Evolutionary conservation across 1,140 invertebrate species (phyloP).

Genomic region (Dendroctonus ponderosae): DNA sequence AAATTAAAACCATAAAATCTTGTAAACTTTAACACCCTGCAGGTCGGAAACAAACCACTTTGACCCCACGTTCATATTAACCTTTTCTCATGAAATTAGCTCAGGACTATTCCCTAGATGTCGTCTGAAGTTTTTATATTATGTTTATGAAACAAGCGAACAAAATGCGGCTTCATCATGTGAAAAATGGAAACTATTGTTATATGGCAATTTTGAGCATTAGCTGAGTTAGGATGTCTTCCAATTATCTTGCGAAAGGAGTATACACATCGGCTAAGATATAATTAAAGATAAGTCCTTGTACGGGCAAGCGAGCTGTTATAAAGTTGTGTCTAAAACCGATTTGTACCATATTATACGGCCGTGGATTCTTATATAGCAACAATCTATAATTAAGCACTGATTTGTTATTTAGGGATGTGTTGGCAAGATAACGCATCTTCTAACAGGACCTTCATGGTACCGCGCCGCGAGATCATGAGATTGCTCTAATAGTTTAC

Average conservation of each 20-base stretch:
- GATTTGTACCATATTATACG: slow-evolving; percentile 35
- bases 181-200: no score
- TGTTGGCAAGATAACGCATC: slow-evolving; percentile 21
- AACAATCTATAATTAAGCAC: slow-evolving; percentile 29
- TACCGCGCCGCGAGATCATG: neutral
- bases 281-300: slow-evolving; percentile 33
- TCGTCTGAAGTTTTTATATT: no score
- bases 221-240: slow-evolving; percentile 10
- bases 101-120: no score
- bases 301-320: slow-evolving; percentile 28
- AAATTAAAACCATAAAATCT: no score
- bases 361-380: slow-evolving; percentile 15
- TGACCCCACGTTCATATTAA: no score
- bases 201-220: no score
- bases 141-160: no score
- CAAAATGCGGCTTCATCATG: no score
- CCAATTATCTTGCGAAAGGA: slow-evolving; percentile 15
- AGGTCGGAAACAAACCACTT: no score
- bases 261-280: slow-evolving; percentile 26
- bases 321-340: slow-evolving; percentile 32
- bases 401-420: slow-evolving; percentile 25
- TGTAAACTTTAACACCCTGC: no score
- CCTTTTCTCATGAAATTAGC: no score
- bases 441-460: slow-evolving; percentile 9
- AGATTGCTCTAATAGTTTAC: neutral